phyloP scores from a whole-genome alignment of 2,797 vertebrate genomes.

The Manis pentadactyla region DNA sequence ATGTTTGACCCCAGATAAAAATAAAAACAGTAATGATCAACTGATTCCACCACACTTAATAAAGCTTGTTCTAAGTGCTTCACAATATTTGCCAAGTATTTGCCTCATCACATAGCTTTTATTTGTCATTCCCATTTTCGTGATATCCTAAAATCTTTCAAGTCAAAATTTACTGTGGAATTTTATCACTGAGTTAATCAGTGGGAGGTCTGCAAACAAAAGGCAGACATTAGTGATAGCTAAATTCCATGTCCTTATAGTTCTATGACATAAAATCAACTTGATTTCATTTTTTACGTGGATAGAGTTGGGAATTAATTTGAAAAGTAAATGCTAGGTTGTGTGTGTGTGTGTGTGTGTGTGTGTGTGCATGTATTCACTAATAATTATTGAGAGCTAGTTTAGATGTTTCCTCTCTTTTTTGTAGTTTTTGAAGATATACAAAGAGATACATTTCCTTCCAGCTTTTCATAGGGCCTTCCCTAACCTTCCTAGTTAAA shows the following conservation, averaged over 20 bases:
- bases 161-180: constrained; percentile 78
- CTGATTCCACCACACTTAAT: constrained; percentile 69
- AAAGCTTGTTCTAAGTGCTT: constrained; percentile 71
- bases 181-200: constrained; percentile 73
- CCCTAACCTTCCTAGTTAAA: constrained; percentile 20
- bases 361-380: not conserved
- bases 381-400: not conserved
- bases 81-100: constrained; percentile 74
- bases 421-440: constrained; percentile 33
- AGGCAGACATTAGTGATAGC: constrained; percentile 56
- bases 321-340: constrained; percentile 42
- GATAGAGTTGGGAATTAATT: not conserved
- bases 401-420: not conserved
- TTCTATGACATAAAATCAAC: constrained; percentile 37
- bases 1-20: constrained; percentile 78
- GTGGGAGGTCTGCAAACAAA: constrained; percentile 68
- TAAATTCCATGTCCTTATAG: constrained; percentile 54
- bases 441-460: not conserved
- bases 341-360: not conserved
- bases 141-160: constrained; percentile 77
- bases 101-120: constrained; percentile 67
- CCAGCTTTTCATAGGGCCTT: not conserved
- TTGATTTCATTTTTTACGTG: constrained; percentile 48
- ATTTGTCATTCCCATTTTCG: constrained; percentile 70
- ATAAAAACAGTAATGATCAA: constrained; percentile 73